These are phyloP conservation scores for Leucophenga varia DNA, from an alignment of 1,140 invertebrate genomes.

Conservation along the genomic window DNA sequence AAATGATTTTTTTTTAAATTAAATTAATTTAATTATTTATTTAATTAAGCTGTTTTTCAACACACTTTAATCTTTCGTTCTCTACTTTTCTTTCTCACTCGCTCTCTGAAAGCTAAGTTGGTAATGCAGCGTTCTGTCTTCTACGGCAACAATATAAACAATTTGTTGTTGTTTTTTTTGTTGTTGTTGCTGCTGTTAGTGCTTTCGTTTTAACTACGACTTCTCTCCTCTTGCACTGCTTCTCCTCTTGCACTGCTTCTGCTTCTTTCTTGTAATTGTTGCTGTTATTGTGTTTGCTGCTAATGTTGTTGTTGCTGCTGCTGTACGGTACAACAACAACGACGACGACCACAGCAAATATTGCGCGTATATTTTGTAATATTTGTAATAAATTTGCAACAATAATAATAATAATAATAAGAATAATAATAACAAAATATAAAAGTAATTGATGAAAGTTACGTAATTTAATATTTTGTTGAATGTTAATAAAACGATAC, in stretches of 20 bases:
- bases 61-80: too few species aligned
- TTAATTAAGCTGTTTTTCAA: too few species aligned
- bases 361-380: too few species aligned
- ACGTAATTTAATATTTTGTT: conserved; percentile 54
- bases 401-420: background rate
- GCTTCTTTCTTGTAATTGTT: conserved; percentile 12
- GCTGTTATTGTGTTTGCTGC: too few species aligned
- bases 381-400: background rate
- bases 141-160: too few species aligned
- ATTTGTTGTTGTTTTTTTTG: conserved; percentile 3
- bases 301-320: too few species aligned
- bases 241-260: background rate
- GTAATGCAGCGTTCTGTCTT: background rate
- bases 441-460: conserved; percentile 56
- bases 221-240: conserved; percentile 15
- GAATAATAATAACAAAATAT: too few species aligned
- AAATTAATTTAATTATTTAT: too few species aligned
- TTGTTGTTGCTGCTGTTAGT: conserved; percentile 12
- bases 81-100: conserved; percentile 5
- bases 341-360: too few species aligned
- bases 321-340: conserved; percentile 9
- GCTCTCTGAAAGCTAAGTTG: conserved; percentile 19
- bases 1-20: conserved; percentile 22
- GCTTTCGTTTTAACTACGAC: conserved; percentile 11
- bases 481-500: conserved; percentile 55